phyloP scores from a whole-genome alignment of 2,797 vertebrate species.

The Kryptopterus vitreolus region DNA sequence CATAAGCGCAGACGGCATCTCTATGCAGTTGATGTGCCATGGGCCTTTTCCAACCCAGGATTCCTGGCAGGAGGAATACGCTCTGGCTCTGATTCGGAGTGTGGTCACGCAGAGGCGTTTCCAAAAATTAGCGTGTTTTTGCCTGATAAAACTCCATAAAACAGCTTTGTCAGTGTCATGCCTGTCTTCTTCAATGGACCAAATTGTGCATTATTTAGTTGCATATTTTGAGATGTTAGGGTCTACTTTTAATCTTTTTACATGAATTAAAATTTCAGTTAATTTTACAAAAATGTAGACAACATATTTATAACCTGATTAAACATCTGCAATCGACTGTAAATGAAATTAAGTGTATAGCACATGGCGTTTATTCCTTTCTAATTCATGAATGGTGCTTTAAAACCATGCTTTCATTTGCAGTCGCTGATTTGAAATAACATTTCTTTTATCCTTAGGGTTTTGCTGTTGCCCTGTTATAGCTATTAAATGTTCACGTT shows the following conservation, averaged over 20 bases:
- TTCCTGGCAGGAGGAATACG: too few relatives aligned
- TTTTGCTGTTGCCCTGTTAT: neutral
- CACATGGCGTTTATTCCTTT: neutral
- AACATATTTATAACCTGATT: neutral
- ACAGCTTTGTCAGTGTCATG: neutral
- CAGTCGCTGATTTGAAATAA: neutral
- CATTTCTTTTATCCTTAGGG: conserved; percentile 4
- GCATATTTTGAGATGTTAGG: neutral
- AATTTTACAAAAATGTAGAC: too few relatives aligned
- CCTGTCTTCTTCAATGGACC: neutral
- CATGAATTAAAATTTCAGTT: too few relatives aligned
- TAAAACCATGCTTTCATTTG: neutral
- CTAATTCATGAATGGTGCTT: neutral
- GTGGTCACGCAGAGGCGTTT: too few relatives aligned
- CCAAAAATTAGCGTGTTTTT: too few relatives aligned
- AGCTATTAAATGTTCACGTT: conserved; percentile 43
- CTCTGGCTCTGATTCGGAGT: too few relatives aligned
- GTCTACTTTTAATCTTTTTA: neutral
- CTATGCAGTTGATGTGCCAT: too few relatives aligned
- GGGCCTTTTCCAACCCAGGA: too few relatives aligned
- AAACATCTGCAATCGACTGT: neutral
- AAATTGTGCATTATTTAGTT: neutral
- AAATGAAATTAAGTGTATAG: neutral
- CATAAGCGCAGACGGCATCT: too few relatives aligned
- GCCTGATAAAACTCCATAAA: neutral